A percentile compares a stretch with the other conserved stretches of the same genome.
Evolutionary conservation across 2,888 invertebrate genomes (phyloP).

Genomic region (Sclerodermus sp.): DNA sequence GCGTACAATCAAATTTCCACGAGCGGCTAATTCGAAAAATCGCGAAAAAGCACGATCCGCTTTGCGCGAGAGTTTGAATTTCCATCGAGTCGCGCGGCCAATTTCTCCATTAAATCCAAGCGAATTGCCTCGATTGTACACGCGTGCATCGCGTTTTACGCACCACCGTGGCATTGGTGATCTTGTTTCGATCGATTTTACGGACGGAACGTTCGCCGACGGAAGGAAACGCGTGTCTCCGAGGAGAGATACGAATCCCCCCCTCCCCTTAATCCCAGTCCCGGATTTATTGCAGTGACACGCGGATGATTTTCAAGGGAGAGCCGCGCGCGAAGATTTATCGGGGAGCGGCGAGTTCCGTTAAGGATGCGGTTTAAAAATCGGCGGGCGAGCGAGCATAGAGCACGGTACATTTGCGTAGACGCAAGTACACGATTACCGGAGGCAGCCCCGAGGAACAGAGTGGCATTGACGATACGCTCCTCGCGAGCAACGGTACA

Average conservation of each 20-base stretch:
- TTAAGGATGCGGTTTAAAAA: conserved; percentile 28
- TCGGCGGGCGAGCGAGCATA: neutral
- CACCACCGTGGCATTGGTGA: no score
- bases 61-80: no score
- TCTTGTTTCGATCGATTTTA: no score
- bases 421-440: conserved; percentile 1
- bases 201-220: no score
- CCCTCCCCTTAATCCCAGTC: neutral
- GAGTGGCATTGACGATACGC: conserved; percentile 25
- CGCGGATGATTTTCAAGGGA: conserved; percentile 19
- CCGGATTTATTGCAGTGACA: conserved; percentile 17
- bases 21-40: conserved; percentile 28
- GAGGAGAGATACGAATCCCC: no score
- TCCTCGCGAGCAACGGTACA: conserved; percentile 24
- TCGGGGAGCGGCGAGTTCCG: conserved; percentile 29
- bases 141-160: neutral
- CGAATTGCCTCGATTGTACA: neutral
- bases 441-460: conserved; percentile 14
- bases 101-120: no score
- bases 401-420: neutral
- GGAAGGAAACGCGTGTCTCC: no score
- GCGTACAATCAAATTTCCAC: conserved; percentile 25
- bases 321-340: conserved; percentile 21
- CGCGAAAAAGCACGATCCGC: conserved; percentile 21
- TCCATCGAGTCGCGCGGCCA: no score